phyloP scores from a whole-genome alignment of 2,113 vertebrate species.

The Hemiprocne comata region DNA sequence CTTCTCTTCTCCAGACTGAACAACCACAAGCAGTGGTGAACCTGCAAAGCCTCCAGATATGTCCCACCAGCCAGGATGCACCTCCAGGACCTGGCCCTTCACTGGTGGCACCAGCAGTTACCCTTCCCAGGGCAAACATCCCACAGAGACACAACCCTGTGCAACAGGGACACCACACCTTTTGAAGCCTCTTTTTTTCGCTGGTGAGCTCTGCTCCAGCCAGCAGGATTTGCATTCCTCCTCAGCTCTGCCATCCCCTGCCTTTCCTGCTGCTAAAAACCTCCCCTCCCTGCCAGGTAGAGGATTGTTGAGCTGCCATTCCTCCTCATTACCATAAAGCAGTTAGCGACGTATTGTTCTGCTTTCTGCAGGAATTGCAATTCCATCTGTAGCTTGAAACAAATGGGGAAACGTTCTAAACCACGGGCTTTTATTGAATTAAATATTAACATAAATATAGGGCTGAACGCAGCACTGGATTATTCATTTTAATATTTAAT shows the following conservation, averaged over 20 bases:
- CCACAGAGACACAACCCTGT: background rate
- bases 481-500: constrained; percentile 75
- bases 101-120: fast-evolving
- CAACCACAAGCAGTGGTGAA: background rate
- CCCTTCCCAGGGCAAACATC: background rate
- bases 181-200: too few relatives aligned
- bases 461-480: constrained; percentile 46
- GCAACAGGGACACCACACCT: too few relatives aligned
- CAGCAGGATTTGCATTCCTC: background rate
- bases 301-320: background rate
- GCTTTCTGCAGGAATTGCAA: constrained; percentile 31
- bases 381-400: constrained; percentile 54
- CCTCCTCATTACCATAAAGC: constrained; percentile 22
- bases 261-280: background rate
- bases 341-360: background rate
- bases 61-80: background rate
- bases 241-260: fast-evolving
- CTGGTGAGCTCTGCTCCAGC: background rate
- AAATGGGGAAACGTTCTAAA: constrained; percentile 60
- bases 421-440: constrained; percentile 68
- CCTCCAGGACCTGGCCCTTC: background rate
- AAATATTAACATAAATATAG: constrained; percentile 75
- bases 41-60: background rate
- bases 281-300: background rate
- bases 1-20: too few relatives aligned